Base-by-base conservation (phyloP, 1,140 invertebrate genomes). In the Zaprionus camerounensis region DNA sequence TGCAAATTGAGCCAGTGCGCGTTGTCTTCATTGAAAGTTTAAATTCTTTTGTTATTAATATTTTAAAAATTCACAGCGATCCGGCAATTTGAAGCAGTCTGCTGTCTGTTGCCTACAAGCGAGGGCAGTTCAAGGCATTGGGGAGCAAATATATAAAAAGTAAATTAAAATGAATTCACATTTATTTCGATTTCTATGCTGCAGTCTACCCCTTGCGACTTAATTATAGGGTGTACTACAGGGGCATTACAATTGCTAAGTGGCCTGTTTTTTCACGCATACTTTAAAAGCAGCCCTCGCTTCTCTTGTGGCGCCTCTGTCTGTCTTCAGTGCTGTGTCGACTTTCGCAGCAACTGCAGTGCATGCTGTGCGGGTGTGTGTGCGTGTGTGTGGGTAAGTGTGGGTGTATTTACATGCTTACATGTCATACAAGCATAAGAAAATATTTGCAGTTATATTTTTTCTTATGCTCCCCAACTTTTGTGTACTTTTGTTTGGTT, bases 41-140 rank as follows among this genome's bases (percentile, higher is more conserved):
- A 84, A 81, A 88, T 88, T 90, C 76, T 81, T 78, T 90, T 88
- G 84, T 83, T 87, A 84, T 87, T 87, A 88, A 87, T 87, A 87
- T 88, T 87, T 81, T 44, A 78, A 57, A 78, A 75, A 70, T 77
- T 77, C 63, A 51, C 75, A 77, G 63, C 57, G 63, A 65, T 55
- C 63, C 63, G 67, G 63, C 63, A 76, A 76, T 67, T 76, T 72
- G 56, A 76, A 56, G 61, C 46, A 63, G 38, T 56, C 66, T 36
- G 28, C 15, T 44, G 36, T 34, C 57, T 65, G 31, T 41, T 72
- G 28, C 12, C 41, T 67, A 9, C 5, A 12, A 61, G 5, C 38
- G 41, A 63, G 57, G 53, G 61, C 11, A 6, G 68, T 24, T 46
- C 7, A 0, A 61, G 1, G 0, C 12, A 15, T 62, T 34, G 28